phyloP scores from a whole-genome alignment of 37 sponge, comb jelly and placozoan genomes.

The Eunapius fragilis region DNA sequence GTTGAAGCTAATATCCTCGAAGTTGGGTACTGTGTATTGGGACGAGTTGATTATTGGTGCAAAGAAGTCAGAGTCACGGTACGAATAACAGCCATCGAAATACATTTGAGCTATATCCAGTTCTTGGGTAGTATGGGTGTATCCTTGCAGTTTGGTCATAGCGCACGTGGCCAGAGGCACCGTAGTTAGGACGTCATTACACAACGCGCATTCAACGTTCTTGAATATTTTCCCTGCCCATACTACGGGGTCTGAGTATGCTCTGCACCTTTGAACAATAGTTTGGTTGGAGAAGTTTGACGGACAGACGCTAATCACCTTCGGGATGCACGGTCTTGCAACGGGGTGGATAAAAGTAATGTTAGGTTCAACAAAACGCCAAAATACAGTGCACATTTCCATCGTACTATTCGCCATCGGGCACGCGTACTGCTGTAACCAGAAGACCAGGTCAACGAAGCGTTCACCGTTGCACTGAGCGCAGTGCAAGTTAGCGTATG shows the following conservation, averaged over 20 bases:
- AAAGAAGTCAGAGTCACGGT: background rate
- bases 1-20: background rate
- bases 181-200: background rate
- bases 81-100: background rate
- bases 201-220: background rate
- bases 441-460: background rate
- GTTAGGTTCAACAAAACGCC: background rate
- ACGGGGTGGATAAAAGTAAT: background rate
- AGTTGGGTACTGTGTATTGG: background rate
- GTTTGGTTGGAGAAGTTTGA: background rate
- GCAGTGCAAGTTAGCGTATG: constrained; percentile 57
- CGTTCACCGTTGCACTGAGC: constrained; percentile 32
- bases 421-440: background rate
- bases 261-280: background rate
- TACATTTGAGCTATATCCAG: background rate
- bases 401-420: background rate
- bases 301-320: background rate
- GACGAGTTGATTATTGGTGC: background rate
- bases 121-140: background rate
- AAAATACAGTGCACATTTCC: background rate
- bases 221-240: background rate
- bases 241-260: background rate
- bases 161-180: background rate
- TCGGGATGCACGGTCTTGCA: background rate
- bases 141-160: background rate